Evolutionary conservation across 2,113 vertebrate genomes (phyloP).

Genomic region (Poecilia latipinna): DNA sequence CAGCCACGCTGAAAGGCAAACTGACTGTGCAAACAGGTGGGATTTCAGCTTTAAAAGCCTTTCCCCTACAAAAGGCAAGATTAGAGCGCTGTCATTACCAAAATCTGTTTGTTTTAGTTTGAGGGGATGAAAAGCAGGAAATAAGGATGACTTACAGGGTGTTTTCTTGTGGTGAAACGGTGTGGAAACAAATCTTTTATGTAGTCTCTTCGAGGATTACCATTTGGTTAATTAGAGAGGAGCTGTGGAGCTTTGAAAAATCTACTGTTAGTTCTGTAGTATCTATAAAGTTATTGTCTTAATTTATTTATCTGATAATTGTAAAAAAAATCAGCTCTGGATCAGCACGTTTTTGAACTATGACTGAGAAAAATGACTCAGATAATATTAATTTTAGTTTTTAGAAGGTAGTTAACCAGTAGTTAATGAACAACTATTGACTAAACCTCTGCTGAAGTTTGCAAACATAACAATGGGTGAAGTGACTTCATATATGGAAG

Average conservation of each 20-base stretch:
- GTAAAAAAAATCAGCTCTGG: not conserved
- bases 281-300: not conserved
- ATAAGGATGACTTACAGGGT: not conserved
- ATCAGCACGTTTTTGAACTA: not conserved
- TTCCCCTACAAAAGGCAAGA: not conserved
- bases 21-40: not conserved
- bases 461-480: too few relatives aligned
- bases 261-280: not conserved
- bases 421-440: not conserved
- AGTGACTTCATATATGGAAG: not conserved
- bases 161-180: not conserved
- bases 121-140: conserved; percentile 2
- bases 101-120: not conserved
- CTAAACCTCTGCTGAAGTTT: not conserved
- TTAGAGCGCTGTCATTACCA: not conserved
- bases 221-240: not conserved
- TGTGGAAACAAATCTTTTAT: not conserved
- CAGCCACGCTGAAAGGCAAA: not conserved
- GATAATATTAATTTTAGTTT: not conserved
- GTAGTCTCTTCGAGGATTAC: not conserved
- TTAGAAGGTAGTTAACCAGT: not conserved
- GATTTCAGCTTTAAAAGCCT: not conserved
- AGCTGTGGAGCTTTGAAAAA: not conserved
- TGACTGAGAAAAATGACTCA: not conserved
- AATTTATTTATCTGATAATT: not conserved